These are phyloP conservation scores for Chouioia cunea DNA, from an alignment of 2,888 invertebrate genomes.

Conservation along the genomic window DNA sequence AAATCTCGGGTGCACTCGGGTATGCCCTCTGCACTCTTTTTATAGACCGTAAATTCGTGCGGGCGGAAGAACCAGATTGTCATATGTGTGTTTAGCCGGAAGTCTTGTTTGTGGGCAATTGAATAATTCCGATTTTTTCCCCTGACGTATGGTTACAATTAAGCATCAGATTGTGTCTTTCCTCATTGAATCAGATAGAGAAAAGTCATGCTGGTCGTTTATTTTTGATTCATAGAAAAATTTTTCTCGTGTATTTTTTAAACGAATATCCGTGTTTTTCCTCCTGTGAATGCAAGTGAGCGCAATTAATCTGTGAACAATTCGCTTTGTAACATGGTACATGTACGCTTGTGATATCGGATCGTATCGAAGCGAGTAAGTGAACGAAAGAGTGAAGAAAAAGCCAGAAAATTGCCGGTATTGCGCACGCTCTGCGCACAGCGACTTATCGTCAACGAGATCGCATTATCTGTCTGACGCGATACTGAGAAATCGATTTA, in stretches of 20 bases:
- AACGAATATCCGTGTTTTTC: too few species aligned
- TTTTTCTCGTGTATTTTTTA: too few species aligned
- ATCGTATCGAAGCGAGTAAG: slow-evolving; percentile 44
- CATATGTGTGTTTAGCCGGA: slow-evolving; percentile 12
- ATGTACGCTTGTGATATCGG: slow-evolving; percentile 54
- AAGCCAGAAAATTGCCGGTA: slow-evolving; percentile 41
- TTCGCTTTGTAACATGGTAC: slow-evolving; percentile 55
- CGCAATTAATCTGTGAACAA: slow-evolving; percentile 59
- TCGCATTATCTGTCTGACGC: slow-evolving; percentile 61
- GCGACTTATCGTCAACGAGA: slow-evolving; percentile 58
- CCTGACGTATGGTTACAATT: not conserved
- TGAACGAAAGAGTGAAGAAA: slow-evolving; percentile 38
- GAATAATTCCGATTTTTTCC: slow-evolving; percentile 24
- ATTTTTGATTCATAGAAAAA: too few species aligned
- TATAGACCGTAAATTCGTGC: slow-evolving; percentile 50
- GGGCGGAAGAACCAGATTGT: slow-evolving; percentile 46
- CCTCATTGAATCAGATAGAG: not conserved
- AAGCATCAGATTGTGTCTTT: too few species aligned
- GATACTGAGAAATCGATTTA: slow-evolving; percentile 52
- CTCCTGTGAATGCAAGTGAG: slow-evolving; percentile 46
- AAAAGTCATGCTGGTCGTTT: too few species aligned
- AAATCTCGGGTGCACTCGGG: slow-evolving; percentile 52
- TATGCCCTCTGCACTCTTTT: slow-evolving; percentile 44
- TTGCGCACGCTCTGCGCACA: slow-evolving; percentile 51
- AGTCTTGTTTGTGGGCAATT: not conserved